Conservation (phyloP, 2,113 vertebrate species). For the Emydura subglobosa region DNA sequence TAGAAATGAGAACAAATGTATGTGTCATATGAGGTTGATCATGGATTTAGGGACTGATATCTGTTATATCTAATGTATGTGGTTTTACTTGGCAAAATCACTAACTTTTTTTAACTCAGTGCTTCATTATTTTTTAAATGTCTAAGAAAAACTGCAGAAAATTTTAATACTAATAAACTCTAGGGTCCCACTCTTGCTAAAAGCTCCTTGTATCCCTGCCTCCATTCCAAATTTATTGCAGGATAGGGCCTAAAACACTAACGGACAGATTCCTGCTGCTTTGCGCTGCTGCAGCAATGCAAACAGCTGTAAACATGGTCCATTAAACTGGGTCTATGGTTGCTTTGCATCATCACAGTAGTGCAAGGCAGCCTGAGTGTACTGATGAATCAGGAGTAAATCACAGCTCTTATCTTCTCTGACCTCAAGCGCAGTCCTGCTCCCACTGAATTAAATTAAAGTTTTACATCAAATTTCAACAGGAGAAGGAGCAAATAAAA, state of each 20-base stretch:
- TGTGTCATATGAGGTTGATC: neutral
- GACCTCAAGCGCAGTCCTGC: neutral
- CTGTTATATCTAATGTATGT: neutral
- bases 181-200: neutral
- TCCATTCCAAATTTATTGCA: neutral
- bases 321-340: neutral
- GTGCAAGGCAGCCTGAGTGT: neutral
- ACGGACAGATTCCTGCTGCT: neutral
- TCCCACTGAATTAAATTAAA: neutral
- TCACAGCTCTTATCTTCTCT: neutral
- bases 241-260: neutral
- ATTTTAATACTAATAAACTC: neutral
- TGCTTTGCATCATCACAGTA: neutral
- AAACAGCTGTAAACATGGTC: neutral
- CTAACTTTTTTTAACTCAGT: neutral
- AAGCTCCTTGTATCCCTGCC: neutral
- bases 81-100: neutral
- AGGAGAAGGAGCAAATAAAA: neutral
- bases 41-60: neutral
- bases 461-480: neutral
- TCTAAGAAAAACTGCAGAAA: neutral
- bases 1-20: neutral
- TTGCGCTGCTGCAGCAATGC: neutral
- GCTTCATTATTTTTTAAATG: neutral
- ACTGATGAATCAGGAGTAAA: neutral